Percentiles rank a stretch among this genome's conserved stretches.
Conservation (phyloP, 2,113 vertebrate species). For the Cygnus atratus region DNA sequence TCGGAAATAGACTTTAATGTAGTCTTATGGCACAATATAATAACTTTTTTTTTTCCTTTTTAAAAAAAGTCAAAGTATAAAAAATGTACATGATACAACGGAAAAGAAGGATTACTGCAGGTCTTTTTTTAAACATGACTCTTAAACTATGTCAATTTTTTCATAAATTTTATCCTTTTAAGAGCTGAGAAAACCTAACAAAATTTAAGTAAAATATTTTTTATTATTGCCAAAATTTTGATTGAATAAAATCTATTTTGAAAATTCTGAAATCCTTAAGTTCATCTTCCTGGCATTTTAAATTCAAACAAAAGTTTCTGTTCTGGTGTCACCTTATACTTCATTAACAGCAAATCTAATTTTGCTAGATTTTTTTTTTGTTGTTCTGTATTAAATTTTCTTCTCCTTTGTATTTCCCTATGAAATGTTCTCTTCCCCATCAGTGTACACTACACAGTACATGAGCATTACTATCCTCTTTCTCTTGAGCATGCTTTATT, state of each 20-base stretch:
- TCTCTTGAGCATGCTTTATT: neutral
- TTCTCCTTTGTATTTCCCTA: neutral
- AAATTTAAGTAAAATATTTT: neutral
- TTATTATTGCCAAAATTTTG: neutral
- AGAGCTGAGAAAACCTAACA: neutral
- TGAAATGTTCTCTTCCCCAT: neutral
- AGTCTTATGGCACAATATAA: neutral
- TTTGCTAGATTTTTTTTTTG: fast-evolving
- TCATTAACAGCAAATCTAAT: neutral
- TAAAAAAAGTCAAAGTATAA: neutral
- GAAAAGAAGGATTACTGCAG: neutral
- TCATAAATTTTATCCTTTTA: neutral
- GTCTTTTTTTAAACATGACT: neutral
- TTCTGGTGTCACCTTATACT: neutral
- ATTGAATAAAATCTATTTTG: neutral
- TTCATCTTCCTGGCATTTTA: neutral
- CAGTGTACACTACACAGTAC: neutral
- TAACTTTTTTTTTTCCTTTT: fast-evolving
- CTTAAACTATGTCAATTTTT: neutral
- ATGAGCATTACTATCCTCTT: neutral
- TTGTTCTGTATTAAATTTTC: neutral
- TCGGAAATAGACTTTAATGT: neutral
- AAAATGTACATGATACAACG: neutral
- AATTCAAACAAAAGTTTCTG: neutral
- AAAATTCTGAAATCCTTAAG: neutral